Evolutionary conservation across 2,113 vertebrate species (phyloP).

Genomic region (Mandrillus leucophaeus): DNA sequence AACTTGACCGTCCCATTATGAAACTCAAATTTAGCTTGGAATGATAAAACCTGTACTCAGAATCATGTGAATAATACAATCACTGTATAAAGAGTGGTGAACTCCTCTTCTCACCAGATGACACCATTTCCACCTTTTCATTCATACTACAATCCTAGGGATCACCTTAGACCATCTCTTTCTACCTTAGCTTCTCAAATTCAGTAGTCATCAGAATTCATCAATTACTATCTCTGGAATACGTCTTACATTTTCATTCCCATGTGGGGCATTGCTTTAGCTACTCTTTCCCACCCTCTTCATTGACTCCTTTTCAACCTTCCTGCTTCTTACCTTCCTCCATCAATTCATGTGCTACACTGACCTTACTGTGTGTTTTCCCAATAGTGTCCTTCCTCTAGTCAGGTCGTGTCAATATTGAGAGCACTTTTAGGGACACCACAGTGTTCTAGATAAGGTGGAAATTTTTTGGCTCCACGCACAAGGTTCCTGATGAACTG

Average conservation of each 20-base stretch:
- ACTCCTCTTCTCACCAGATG: background rate
- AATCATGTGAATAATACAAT: background rate
- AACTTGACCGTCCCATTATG: background rate
- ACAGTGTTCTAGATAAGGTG: background rate
- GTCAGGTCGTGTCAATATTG: background rate
- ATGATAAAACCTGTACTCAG: background rate
- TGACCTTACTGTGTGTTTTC: background rate
- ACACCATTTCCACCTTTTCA: background rate
- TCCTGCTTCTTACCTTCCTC: background rate
- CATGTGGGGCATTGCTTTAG: background rate
- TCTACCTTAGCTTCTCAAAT: background rate
- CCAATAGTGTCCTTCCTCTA: background rate
- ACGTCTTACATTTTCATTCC: background rate
- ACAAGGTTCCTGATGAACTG: background rate
- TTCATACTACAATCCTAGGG: background rate
- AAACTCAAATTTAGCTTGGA: background rate
- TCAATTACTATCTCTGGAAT: background rate
- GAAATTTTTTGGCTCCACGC: background rate
- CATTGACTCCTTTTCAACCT: background rate
- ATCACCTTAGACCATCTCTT: background rate
- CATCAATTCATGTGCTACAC: background rate
- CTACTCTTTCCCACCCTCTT: background rate
- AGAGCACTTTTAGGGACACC: background rate
- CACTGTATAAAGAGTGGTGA: too few relatives aligned
- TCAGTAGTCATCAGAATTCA: background rate